phyloP scores from a whole-genome alignment of 1,140 invertebrate genomes.

The Polypedilum pembai region DNA sequence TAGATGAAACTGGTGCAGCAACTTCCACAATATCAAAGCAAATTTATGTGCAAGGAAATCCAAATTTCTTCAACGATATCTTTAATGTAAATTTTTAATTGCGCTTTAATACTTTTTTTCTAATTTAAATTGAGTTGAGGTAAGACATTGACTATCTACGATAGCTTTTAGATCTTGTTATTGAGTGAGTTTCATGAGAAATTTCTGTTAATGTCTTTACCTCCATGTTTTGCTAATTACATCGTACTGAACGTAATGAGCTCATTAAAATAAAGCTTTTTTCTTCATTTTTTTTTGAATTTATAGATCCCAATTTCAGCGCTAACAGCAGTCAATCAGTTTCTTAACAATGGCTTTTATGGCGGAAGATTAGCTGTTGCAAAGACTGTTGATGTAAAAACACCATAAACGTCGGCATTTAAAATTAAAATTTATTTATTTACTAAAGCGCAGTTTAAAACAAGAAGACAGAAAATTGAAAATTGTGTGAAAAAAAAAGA shows the following conservation, averaged over 20 bases:
- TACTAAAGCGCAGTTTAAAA: too few relatives aligned
- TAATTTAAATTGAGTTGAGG: background rate
- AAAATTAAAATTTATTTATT: background rate
- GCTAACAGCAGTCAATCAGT: background rate
- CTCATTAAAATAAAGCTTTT: background rate
- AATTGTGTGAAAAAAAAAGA: too few relatives aligned
- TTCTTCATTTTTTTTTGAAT: background rate
- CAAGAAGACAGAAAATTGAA: too few relatives aligned
- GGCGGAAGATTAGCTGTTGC: background rate
- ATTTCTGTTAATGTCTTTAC: background rate
- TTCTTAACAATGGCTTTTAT: background rate
- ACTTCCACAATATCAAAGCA: background rate
- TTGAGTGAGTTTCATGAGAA: background rate
- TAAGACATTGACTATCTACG: background rate
- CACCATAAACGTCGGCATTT: background rate
- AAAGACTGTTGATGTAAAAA: constrained; percentile 26
- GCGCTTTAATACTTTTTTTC: background rate
- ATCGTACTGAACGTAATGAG: background rate
- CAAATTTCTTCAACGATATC: constrained; percentile 19
- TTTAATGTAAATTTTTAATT: constrained; percentile 9
- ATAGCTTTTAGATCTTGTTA: background rate
- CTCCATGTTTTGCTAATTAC: too few relatives aligned
- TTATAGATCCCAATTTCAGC: constrained; percentile 16
- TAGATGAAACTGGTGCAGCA: background rate
- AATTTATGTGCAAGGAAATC: background rate